A percentile compares a stretch with the other conserved stretches of the same genome.
Evolutionary conservation across 2,888 invertebrate species (phyloP).

Genomic region (Nomada flava): DNA sequence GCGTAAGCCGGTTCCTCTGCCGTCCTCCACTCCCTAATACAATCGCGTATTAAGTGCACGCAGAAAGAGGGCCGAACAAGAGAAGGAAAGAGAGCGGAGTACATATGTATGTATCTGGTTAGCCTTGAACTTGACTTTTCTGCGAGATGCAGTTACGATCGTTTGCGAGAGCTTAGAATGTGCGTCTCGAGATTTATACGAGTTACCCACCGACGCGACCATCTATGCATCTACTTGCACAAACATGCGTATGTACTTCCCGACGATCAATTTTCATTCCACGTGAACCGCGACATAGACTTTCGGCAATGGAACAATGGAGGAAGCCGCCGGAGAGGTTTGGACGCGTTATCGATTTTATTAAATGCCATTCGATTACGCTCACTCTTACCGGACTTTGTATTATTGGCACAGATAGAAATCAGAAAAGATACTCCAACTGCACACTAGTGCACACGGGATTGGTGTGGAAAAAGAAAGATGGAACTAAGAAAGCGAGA

Average conservation of each 20-base stretch:
- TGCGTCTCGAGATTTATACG: conserved; percentile 33
- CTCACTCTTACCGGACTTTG: background rate
- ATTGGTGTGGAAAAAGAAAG: background rate
- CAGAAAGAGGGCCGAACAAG: conserved; percentile 29
- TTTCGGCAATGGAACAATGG: background rate
- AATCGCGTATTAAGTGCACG: conserved; percentile 55
- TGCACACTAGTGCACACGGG: background rate
- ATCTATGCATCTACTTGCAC: background rate
- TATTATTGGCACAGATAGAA: no score
- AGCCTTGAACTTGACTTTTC: conserved; percentile 74
- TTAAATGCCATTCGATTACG: background rate
- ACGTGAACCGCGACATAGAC: background rate
- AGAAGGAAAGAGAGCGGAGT: conserved; percentile 38
- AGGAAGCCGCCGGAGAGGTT: background rate
- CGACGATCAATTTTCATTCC: conserved; percentile 12
- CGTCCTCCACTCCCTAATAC: conserved; percentile 13
- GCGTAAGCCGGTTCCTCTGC: conserved; percentile 65
- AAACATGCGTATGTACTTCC: no score
- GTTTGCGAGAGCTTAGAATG: conserved; percentile 27
- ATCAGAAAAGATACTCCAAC: background rate
- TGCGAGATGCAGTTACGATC: conserved; percentile 58
- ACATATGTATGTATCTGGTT: conserved; percentile 56
- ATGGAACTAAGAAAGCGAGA: background rate
- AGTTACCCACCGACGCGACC: background rate
- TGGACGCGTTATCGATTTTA: background rate